Percentiles rank a stretch among this genome's conserved stretches.
phyloP scores from a whole-genome alignment of 2,888 invertebrate species.

The Drosophila prolongata region DNA sequence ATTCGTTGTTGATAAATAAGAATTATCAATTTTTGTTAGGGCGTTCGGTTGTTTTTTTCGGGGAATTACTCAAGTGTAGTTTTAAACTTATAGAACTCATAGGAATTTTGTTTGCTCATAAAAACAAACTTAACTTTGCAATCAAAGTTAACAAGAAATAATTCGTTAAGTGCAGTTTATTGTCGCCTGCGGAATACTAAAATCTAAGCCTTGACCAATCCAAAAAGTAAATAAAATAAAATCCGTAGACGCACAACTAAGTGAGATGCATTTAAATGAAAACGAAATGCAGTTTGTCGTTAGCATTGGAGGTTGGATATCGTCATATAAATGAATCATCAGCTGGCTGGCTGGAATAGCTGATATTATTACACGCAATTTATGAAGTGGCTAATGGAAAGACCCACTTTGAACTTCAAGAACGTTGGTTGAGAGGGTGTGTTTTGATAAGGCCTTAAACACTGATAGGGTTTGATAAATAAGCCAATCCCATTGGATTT shows the following conservation, averaged over 20 bases:
- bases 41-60: background rate
- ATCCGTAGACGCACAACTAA: constrained; percentile 12
- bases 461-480: background rate
- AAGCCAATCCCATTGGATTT: background rate
- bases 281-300: constrained; percentile 46
- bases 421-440: background rate
- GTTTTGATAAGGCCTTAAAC: background rate
- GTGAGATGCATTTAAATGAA: constrained; percentile 34
- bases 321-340: constrained; percentile 52
- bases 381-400: constrained; percentile 5
- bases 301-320: constrained; percentile 30
- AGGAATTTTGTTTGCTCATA: background rate
- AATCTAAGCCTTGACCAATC: constrained; percentile 48
- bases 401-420: constrained; percentile 7
- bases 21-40: constrained; percentile 7
- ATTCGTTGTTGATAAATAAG: constrained; percentile 19
- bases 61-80: background rate
- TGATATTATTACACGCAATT: constrained; percentile 1
- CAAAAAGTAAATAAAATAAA: constrained; percentile 35
- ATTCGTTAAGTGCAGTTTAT: constrained; percentile 26
- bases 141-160: constrained; percentile 2
- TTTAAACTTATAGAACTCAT: background rate
- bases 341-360: constrained; percentile 3
- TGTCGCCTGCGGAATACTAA: constrained; percentile 42
- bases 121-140: background rate